phyloP scores from a whole-genome alignment of 1,140 invertebrate species.

The Ostrea denselamellosa region DNA sequence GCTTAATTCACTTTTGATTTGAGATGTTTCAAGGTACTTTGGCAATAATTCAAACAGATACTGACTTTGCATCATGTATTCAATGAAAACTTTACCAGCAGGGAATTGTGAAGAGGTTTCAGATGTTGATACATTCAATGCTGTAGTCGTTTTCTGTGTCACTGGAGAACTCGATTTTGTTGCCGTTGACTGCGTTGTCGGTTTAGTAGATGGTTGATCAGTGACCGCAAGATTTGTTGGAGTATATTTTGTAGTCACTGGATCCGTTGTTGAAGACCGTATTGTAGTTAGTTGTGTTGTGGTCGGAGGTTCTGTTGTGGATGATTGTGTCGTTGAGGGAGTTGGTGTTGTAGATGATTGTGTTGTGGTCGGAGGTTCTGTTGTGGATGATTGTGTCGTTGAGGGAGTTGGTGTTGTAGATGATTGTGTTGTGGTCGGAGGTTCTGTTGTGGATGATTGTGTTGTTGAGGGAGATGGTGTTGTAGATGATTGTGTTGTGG shows the following conservation, averaged over 20 bases:
- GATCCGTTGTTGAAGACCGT: not conserved
- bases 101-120: too few relatives aligned
- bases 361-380: not conserved
- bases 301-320: not conserved
- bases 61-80: too few relatives aligned
- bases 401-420: not conserved
- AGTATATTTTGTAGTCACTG: too few relatives aligned
- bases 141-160: not conserved
- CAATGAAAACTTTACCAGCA: too few relatives aligned
- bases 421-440: not conserved
- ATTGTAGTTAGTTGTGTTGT: not conserved
- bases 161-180: not conserved
- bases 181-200: not conserved
- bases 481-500: too few relatives aligned
- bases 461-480: not conserved
- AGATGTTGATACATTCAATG: too few relatives aligned
- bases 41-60: too few relatives aligned
- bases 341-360: not conserved
- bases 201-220: not conserved
- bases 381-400: not conserved
- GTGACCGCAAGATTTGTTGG: not conserved
- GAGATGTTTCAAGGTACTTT: too few relatives aligned
- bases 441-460: not conserved
- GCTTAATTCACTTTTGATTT: too few relatives aligned
- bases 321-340: not conserved